Percentiles rank a stretch among this genome's conserved stretches.
Evolutionary conservation across 2,113 vertebrate species (phyloP).

Genomic region (Willisornis vidua): DNA sequence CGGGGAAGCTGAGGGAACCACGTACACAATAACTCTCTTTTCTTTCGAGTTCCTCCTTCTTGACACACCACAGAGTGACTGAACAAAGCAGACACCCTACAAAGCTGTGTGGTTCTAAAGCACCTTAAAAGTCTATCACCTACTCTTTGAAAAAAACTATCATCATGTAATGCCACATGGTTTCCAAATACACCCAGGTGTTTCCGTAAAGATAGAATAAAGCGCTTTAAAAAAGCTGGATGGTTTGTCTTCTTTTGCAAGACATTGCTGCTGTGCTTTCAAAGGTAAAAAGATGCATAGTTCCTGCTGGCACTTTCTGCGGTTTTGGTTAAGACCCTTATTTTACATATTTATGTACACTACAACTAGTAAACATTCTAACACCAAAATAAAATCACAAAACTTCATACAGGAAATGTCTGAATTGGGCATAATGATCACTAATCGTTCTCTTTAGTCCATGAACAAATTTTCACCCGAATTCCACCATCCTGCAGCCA

Average conservation of each 20-base stretch:
- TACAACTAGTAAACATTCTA: background rate
- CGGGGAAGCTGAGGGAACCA: constrained; percentile 20
- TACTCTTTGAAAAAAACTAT: background rate
- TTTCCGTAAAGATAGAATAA: background rate
- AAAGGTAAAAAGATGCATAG: background rate
- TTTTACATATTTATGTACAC: rapidly evolving
- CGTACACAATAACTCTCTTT: background rate
- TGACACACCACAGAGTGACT: background rate
- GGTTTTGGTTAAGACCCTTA: background rate
- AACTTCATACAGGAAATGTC: background rate
- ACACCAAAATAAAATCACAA: background rate
- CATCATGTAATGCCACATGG: background rate
- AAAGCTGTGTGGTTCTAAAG: background rate
- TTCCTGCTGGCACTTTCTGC: background rate
- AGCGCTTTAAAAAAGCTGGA: background rate
- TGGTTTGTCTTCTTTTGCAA: background rate
- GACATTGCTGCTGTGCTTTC: background rate
- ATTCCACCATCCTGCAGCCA: background rate
- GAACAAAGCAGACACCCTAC: constrained; percentile 3
- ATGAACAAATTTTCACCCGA: background rate
- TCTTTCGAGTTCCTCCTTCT: background rate
- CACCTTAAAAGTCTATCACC: background rate
- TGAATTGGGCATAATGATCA: background rate
- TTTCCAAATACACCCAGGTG: background rate
- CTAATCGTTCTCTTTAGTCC: background rate